These are phyloP conservation scores for Ligdia adustata DNA, from an alignment of 2,888 invertebrate species.

Conservation along the genomic window DNA sequence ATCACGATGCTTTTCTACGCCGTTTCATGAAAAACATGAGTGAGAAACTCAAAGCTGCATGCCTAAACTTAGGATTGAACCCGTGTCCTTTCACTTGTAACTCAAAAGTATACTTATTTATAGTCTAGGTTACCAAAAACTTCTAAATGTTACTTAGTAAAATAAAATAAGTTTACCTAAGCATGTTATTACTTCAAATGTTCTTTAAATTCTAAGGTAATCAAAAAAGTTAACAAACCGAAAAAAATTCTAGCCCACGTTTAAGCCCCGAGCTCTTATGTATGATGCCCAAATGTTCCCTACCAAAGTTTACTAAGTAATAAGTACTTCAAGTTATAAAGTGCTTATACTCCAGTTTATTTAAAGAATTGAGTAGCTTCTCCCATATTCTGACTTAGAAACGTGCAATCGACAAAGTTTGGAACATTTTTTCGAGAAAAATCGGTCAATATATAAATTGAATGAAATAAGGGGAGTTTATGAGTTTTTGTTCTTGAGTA, in stretches of 20 bases:
- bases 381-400: constrained; percentile 20
- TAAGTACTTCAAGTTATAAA: constrained; percentile 32
- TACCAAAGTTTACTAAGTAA: constrained; percentile 31
- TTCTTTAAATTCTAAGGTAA: too few relatives aligned
- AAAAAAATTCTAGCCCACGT: constrained; percentile 6
- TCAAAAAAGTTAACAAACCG: constrained; percentile 1
- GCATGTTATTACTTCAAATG: too few relatives aligned
- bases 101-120: too few relatives aligned
- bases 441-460: constrained; percentile 18
- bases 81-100: too few relatives aligned
- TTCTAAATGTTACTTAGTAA: too few relatives aligned
- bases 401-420: constrained; percentile 26
- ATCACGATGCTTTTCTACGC: too few relatives aligned
- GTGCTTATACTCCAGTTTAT: constrained; percentile 27
- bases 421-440: constrained; percentile 23
- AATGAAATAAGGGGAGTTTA: constrained; percentile 6
- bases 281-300: constrained; percentile 23
- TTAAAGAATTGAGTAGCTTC: constrained; percentile 32
- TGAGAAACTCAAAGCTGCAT: too few relatives aligned
- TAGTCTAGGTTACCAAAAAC: too few relatives aligned
- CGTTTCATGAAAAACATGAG: too few relatives aligned
- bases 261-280: constrained; percentile 19
- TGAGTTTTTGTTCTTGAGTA: constrained; percentile 3
- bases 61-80: too few relatives aligned
- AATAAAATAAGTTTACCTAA: too few relatives aligned